A percentile compares a stretch with the other conserved stretches of the same genome.
Conservation (phyloP, 2,888 invertebrate species). For the Tridacna gigas region DNA sequence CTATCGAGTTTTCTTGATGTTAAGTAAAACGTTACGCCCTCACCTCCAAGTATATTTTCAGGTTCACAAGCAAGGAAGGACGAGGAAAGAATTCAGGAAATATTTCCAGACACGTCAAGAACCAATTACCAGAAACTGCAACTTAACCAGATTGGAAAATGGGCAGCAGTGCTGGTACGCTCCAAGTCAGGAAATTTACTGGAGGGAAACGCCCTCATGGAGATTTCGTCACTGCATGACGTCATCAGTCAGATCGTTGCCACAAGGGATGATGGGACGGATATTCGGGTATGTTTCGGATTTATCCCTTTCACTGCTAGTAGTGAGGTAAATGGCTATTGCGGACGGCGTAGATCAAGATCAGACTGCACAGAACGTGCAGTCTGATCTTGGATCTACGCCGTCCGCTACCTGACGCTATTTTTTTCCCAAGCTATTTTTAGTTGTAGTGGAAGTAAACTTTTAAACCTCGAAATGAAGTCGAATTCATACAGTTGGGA, state of each 20-base stretch:
- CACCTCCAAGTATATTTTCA: background rate
- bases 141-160: conserved; percentile 19
- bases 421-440: too few relatives aligned
- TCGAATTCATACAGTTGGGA: too few relatives aligned
- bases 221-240: conserved; percentile 42
- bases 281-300: conserved; percentile 1
- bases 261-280: conserved; percentile 7
- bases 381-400: too few relatives aligned
- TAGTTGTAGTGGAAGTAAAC: too few relatives aligned
- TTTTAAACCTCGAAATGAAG: too few relatives aligned
- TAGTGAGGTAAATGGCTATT: too few relatives aligned
- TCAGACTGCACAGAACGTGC: too few relatives aligned
- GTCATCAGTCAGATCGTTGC: conserved; percentile 42
- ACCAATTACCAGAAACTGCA: conserved; percentile 48
- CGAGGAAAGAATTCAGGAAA: conserved; percentile 36
- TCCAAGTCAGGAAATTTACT: conserved; percentile 48
- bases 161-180: conserved; percentile 50
- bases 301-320: too few relatives aligned
- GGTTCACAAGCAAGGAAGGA: conserved; percentile 68
- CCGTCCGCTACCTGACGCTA: too few relatives aligned
- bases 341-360: too few relatives aligned
- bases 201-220: conserved; percentile 32
- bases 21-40: too few relatives aligned
- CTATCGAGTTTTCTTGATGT: too few relatives aligned
- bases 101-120: conserved; percentile 60